Conservation (phyloP, 2,888 invertebrate species). For the Coenonympha glycerion region DNA sequence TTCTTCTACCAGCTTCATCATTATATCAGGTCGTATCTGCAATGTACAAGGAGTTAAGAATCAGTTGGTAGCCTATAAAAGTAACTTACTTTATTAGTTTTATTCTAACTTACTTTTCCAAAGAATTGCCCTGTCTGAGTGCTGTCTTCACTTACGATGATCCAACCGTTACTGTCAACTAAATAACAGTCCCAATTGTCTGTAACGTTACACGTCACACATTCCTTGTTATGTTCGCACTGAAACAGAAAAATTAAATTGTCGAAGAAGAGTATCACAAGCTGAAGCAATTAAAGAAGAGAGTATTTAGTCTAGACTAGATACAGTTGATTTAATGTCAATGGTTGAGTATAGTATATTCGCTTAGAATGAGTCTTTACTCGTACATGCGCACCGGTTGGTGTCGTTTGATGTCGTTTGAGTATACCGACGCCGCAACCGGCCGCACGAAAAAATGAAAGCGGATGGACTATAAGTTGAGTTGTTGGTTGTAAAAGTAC, state of each 20-base stretch:
- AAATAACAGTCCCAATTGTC: slow-evolving; percentile 86
- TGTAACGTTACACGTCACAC: slow-evolving; percentile 63
- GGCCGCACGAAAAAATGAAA: no score
- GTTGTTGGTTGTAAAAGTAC: neutral
- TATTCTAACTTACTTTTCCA: slow-evolving; percentile 78
- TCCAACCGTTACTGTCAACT: slow-evolving; percentile 92
- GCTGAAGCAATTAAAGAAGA: neutral
- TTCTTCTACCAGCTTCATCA: slow-evolving; percentile 83
- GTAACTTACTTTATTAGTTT: neutral
- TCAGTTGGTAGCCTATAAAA: no score
- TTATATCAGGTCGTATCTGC: slow-evolving; percentile 80
- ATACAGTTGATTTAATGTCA: no score
- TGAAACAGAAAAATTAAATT: slow-evolving; percentile 34
- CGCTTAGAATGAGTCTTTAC: no score
- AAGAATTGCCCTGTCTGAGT: slow-evolving; percentile 89
- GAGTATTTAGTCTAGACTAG: no score
- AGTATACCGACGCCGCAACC: no score
- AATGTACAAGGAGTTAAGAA: slow-evolving; percentile 2
- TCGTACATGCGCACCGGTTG: no score
- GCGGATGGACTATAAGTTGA: no score
- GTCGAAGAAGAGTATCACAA: neutral
- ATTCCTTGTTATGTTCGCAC: slow-evolving; percentile 70
- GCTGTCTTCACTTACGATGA: slow-evolving; percentile 84
- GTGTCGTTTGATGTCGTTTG: no score
- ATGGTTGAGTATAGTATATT: no score